Conservation (phyloP, 2,888 invertebrate genomes). For the Rapana venosa region DNA sequence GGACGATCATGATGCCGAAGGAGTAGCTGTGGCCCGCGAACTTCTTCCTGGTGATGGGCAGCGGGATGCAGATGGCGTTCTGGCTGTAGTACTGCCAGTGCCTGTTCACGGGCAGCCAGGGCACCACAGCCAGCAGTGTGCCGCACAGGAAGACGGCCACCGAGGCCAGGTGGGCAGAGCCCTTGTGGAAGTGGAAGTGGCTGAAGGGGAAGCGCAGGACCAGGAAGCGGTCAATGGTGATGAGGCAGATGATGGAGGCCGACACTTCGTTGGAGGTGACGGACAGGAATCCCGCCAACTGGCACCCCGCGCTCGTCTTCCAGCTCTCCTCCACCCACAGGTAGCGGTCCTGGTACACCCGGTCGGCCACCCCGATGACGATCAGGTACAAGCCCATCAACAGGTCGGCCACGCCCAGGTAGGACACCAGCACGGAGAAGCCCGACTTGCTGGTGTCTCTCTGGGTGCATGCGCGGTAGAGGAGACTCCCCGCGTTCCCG, state of each 20-base stretch:
- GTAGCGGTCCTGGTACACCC: not conserved
- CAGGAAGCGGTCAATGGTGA: constrained; percentile 11
- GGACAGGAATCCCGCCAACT: not conserved
- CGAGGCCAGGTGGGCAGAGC: not conserved
- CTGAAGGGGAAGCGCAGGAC: constrained; percentile 1
- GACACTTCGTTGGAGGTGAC: not conserved
- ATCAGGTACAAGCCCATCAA: not conserved
- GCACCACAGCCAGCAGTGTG: not conserved
- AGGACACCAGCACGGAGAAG: not conserved
- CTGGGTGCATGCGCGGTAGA: constrained; percentile 51
- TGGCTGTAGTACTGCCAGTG: constrained; percentile 22
- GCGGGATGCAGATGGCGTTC: constrained; percentile 22
- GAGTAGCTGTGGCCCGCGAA: not conserved
- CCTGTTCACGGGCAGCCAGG: not conserved
- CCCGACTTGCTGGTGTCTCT: not conserved
- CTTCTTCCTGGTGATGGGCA: constrained; percentile 4
- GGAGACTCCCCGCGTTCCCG: constrained; percentile 53
- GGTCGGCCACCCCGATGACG: not conserved
- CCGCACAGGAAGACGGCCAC: not conserved
- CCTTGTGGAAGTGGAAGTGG: not conserved
- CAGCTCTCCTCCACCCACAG: not conserved
- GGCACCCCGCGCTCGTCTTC: not conserved
- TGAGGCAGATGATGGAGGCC: not conserved
- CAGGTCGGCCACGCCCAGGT: not conserved
- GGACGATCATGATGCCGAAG: constrained; percentile 16